phyloP scores from a whole-genome alignment of 2,113 vertebrate species.

The Halcyon senegalensis region DNA sequence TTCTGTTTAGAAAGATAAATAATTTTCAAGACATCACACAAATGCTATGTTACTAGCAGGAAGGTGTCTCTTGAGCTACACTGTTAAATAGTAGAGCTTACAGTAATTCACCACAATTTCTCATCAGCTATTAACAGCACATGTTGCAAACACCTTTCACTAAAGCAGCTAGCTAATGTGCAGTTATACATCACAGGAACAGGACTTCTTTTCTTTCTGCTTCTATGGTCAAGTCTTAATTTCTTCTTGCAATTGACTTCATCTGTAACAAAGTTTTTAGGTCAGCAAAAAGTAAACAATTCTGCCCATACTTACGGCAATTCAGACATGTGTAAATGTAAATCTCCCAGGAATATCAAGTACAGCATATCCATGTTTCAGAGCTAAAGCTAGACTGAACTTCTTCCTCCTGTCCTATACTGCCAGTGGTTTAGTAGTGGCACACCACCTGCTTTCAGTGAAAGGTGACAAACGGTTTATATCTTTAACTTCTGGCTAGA shows the following conservation, averaged over 20 bases:
- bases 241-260: background rate
- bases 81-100: background rate
- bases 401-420: background rate
- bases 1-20: background rate
- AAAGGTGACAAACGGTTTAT: background rate
- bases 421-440: background rate
- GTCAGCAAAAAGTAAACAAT: background rate
- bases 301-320: background rate
- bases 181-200: background rate
- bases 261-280: background rate
- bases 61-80: background rate
- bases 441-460: background rate
- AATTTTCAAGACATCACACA: background rate
- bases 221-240: background rate
- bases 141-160: background rate
- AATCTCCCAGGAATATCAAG: background rate
- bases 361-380: background rate
- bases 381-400: background rate
- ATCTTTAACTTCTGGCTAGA: background rate
- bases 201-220: background rate
- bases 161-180: background rate
- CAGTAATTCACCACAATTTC: background rate
- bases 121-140: rapidly evolving
- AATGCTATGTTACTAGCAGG: background rate
- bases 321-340: background rate